Evolutionary conservation across 2,888 invertebrate species (phyloP), one percentile per base, ranked within the genome.

Genomic region (Emesis furor): DNA sequence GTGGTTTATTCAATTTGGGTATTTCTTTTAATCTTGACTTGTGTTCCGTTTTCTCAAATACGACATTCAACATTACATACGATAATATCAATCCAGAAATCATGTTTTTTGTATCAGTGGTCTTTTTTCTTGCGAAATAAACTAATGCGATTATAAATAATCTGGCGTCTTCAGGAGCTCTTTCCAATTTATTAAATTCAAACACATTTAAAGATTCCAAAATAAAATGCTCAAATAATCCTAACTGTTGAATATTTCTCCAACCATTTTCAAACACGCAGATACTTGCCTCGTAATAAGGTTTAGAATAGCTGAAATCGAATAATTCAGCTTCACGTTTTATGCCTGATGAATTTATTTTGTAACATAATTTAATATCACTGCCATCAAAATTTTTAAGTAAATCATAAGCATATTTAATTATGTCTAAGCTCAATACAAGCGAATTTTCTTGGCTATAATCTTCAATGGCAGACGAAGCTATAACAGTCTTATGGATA

Each of bases 351-450:
- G 5, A 24, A 3, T n/a, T 32, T 12, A 46, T 65, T 42, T 73
- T 74, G 12, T 73, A 39, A 30, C 37, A 37, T 1, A 81, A 12
- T 1, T 10, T 14, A 24, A 84, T 74, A 14, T 76, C 24, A n/a
- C 42, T 71, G 32, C 86, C 88, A 65, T 88, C 71, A 65, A 86
- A 92, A 74, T 93, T 91, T 7, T 90, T 91, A 0, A 94, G 76
- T 37, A 94, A 88, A 78, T 93, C 92, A 76, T 87, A 91, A 2
- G 90, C 92, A 76, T 93, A 94, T 82, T 89, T 91, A 12, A 92
- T 81, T 14, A 94, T 91, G 32, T 92, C 92, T 6, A 91, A 84
- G 0, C 92, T 91, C 12, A 92, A 39, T 12, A 91, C 68, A 32
- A 90, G 37, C 0, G 91, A 77, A 37, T 90, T 89, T 8, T 90